These are phyloP conservation scores for Garra rufa DNA, from an alignment of 2,113 vertebrate species.

Conservation along the genomic window DNA sequence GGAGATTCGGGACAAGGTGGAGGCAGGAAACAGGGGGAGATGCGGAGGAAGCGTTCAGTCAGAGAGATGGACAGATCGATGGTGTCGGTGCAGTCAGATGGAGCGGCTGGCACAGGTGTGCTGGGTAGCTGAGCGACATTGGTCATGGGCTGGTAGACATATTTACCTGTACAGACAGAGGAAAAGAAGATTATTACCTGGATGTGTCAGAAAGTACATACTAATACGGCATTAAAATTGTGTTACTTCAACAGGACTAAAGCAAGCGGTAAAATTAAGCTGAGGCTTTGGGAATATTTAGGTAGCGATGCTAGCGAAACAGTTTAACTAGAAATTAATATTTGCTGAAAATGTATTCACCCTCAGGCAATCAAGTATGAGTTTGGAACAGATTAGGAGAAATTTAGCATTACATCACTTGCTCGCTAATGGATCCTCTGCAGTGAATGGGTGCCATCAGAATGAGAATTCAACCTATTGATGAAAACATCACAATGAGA, in stretches of 20 bases:
- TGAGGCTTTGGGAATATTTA: neutral
- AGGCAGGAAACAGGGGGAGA: constrained; percentile 88
- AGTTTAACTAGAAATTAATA: too few species aligned
- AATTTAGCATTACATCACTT: neutral
- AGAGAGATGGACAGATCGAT: constrained; percentile 90
- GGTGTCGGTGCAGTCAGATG: constrained; percentile 81
- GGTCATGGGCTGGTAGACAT: constrained; percentile 98
- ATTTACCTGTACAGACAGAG: constrained; percentile 83
- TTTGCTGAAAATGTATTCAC: neutral
- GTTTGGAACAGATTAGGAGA: neutral
- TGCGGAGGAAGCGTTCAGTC: constrained; percentile 90
- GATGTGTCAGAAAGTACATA: constrained; percentile 27
- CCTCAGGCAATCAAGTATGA: neutral
- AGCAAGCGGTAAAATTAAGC: neutral
- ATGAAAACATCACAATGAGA: neutral
- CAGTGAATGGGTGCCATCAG: neutral
- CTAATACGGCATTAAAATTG: neutral
- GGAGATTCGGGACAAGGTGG: constrained; percentile 88
- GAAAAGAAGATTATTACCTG: neutral
- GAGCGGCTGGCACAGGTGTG: constrained; percentile 83
- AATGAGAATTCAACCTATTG: neutral
- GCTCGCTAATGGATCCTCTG: neutral
- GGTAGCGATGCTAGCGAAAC: neutral
- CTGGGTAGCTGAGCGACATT: constrained; percentile 93
- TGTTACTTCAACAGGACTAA: neutral